Evolutionary conservation across 1,140 invertebrate genomes (phyloP), one percentile per base, ranked within the genome.

Genomic region (Eulimnadia texana): DNA sequence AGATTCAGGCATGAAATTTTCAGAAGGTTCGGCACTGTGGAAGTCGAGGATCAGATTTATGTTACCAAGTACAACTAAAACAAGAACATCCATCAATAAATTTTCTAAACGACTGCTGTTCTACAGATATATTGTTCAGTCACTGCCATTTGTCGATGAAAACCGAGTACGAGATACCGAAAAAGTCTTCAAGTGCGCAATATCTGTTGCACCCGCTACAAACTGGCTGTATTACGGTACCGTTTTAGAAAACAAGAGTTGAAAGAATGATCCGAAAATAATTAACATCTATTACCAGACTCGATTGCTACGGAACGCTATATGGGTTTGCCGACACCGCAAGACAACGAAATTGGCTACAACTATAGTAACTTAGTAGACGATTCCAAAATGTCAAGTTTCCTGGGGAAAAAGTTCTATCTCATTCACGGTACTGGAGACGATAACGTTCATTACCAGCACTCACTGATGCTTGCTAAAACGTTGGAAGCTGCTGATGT

Each of bases 361-460:
- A 73, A 83, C 72, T 65, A 80, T 68, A 78, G 84, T 69, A 80
- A 88, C 75, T 69, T 93, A 65, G 70, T 79, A 63, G n/a, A n/a
- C n/a, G 16, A 6, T 16, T 73, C 78, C 69, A 74, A 86, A 66
- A 82, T 84, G 24, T 80, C 84, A n/a, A 85, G 86, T 58, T 74
- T 80, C 57, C 67, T 71, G 61, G 81, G 81, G 28, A 90, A 93
- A 67, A 77, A 83, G 65, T 93, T 86, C 71, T 83, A 90, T 67
- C 70, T 96, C 6, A 84, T 96, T 67, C 93, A 94, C 69, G 91
- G 91, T 19, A 93, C 89, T 55, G 80, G 85, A 6, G 84, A 93
- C 75, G 93, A 96, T 70, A 93, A 95, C 72, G 92, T 96, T 11
- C 93, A 96, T 72, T 94, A 92, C 71, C 92, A 95, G 71, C 89